Evolutionary conservation across 2,888 invertebrate species (phyloP), one percentile per base, ranked within the genome.

Genomic region (Pterostichus niger): DNA sequence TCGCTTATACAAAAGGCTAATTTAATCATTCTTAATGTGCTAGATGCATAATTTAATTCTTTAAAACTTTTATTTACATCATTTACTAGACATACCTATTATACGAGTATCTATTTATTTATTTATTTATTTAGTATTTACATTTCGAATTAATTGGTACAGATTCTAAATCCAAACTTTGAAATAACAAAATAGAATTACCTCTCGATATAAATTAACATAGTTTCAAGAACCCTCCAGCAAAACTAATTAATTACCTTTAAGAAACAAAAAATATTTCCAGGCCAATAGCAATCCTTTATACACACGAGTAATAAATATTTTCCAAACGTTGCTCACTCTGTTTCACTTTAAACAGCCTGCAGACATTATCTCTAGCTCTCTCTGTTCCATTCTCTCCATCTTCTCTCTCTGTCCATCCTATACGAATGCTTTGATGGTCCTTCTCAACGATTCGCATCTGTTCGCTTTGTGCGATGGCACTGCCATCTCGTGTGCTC

Each of bases 301-400:
- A 64, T 35, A 13, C 64, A 56, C 17, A 35, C 49, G 35, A 35
- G n/a, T 13, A n/a, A 64, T 31, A 64, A 64, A 64, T 64, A 64
- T 64, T 64, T 59, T 64, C 31, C 35, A 64, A 64, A 33, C 64
- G 64, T 64, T 64, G 64, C 64, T 64, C 64, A 64, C 5, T 64
- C 33, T 64, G 64, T 64, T 33, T 33, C 49, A 49, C 31, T 33
- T 35, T 33, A 64, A 33, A 64, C 64, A 64, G 64, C 64, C 64
- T 31, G 64, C 64, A 64, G 64, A 64, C 64, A 61, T 61, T 17
- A 31, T 59, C 64, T 1, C 64, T 35, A 6, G 6, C 35, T n/a
- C 64, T 13, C n/a, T 7, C 33, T 35, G 11, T 40, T 59, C 31
- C 24, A 59, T 31, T 31, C 31, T 11, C 3, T 17, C n/a, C n/a